Conservation (phyloP, 2,888 invertebrate genomes). For the Alloplasta piceator region DNA sequence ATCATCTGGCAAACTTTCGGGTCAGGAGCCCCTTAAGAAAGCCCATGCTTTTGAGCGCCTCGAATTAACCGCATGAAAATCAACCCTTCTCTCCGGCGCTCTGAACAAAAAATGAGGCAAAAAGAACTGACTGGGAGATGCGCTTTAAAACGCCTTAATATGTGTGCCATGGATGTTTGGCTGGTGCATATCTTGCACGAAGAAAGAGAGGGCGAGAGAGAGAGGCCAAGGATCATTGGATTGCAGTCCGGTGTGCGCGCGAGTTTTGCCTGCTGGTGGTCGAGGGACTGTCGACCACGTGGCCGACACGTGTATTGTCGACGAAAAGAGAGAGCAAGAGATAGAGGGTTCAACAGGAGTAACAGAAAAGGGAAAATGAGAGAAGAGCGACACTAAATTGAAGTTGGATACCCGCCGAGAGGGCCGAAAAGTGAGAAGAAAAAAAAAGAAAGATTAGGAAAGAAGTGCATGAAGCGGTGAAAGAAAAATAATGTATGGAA, state of each 20-base stretch:
- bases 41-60: constrained; percentile 21
- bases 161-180: not conserved
- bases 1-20: constrained; percentile 23
- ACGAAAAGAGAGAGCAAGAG: constrained; percentile 26
- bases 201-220: not conserved
- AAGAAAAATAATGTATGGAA: constrained; percentile 63
- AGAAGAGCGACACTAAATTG: constrained; percentile 30
- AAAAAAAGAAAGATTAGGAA: constrained; percentile 33
- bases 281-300: constrained; percentile 69
- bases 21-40: constrained; percentile 44
- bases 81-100: constrained; percentile 43
- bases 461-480: constrained; percentile 27
- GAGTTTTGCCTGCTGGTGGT: constrained; percentile 48
- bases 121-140: constrained; percentile 29
- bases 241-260: constrained; percentile 30
- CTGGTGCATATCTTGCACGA: constrained; percentile 6
- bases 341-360: constrained; percentile 21
- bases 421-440: constrained; percentile 3
- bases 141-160: constrained; percentile 48
- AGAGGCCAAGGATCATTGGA: constrained; percentile 36
- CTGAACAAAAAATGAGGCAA: constrained; percentile 5
- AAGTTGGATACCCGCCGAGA: constrained; percentile 28
- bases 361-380: constrained; percentile 16
- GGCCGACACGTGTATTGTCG: constrained; percentile 71
- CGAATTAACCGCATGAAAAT: constrained; percentile 36